Evolutionary conservation across 2,797 vertebrate genomes (phyloP), one percentile per base, ranked within the genome.

Genomic region (Monodelphis domestica): DNA sequence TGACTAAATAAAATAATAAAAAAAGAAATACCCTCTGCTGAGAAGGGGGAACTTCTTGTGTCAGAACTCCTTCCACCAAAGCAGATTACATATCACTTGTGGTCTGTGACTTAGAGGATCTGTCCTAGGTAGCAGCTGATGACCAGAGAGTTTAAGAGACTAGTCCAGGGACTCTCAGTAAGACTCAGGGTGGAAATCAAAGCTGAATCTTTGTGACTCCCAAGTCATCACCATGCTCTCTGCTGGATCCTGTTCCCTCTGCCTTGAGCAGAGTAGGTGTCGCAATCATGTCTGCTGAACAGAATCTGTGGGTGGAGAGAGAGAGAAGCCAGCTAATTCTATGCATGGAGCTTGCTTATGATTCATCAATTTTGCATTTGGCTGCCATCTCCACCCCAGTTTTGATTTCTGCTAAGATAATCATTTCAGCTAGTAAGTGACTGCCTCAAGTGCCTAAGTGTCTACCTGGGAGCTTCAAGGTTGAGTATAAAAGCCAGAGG

Each of bases 391-490:
- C 87, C 17, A 33, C 57, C 87, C 63, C 90, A 45, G 54, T 57
- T 57, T 57, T 57, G 30, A 45, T 91, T 94, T n/a, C 45, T 53
- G 52, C 63, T 88, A 57, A 78, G 56, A 21, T 59, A 51, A 88
- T 90, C 33, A 6, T 91, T 87, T 78, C 53, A 90, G 59, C 90
- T 84, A 29, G 2, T 54, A 94, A 91, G 53, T 3, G 17, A 30
- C 59, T 88, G 33, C 89, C 95, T 91, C 45, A 4, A 38, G 26
- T 52, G 56, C 90, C 63, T 38, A 90, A 90, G 51, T 53, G 88
- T 52, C 38, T 88, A 14, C 78, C 52, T 90, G 38, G 89, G 87
- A 90, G n/a, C 91, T 88, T 95, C 93, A 95, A 59, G 94, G 59
- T 56, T 52, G 91, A 28, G 26, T 55, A 59, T 3, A 54, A 51